These are phyloP conservation scores for Sycophaga agraensis DNA, from an alignment of 1,140 invertebrate species.

Conservation along the genomic window DNA sequence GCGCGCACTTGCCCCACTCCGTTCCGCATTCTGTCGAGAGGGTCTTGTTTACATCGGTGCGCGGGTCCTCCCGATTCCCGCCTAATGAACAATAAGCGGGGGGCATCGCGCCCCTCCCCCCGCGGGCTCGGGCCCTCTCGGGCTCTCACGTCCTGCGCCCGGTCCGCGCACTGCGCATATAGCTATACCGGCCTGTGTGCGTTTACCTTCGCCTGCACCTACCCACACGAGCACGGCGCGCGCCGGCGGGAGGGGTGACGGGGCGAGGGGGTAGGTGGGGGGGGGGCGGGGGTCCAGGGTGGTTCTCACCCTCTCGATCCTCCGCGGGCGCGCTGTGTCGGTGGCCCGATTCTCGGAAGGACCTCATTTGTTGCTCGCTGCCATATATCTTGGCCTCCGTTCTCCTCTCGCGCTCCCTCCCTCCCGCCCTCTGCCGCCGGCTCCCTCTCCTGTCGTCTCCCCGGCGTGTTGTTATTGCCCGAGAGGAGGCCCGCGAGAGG, in stretches of 20 bases:
- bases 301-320: conserved; percentile 49
- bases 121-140: no score
- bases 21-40: no score
- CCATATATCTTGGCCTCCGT: conserved; percentile 41
- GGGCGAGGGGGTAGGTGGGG: background rate
- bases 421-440: conserved; percentile 10
- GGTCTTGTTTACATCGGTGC: no score
- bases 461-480: conserved; percentile 36
- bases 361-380: conserved; percentile 56
- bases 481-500: conserved; percentile 3
- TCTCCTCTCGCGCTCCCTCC: background rate
- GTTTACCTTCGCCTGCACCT: background rate
- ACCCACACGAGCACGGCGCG: no score
- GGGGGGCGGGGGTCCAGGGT: conserved; percentile 37
- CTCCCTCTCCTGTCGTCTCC: background rate
- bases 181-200: no score
- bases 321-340: conserved; percentile 46
- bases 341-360: conserved; percentile 59
- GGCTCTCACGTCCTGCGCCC: no score
- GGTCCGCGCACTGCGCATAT: no score
- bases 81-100: no score
- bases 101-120: no score
- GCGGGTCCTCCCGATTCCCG: no score
- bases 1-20: no score
- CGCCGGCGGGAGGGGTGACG: background rate